Conservation (phyloP, 2,797 vertebrate species). For the Trichosurus vulpecula region DNA sequence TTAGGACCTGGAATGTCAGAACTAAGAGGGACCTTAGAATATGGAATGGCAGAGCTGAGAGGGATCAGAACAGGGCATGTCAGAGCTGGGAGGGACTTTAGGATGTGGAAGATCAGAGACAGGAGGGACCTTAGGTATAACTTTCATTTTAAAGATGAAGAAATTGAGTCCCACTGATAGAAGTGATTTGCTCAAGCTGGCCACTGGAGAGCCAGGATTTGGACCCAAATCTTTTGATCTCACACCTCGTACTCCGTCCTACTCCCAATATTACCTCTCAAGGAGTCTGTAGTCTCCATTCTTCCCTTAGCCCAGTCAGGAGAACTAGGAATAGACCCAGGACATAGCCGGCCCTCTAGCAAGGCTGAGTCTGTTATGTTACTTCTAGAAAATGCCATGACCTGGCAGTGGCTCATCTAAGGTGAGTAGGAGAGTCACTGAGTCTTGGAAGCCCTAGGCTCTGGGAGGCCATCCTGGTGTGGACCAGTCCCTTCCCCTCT, state of each 20-base stretch:
- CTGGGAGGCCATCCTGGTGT: neutral
- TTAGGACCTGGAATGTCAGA: neutral
- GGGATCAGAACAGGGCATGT: neutral
- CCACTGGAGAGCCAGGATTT: neutral
- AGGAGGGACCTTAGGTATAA: neutral
- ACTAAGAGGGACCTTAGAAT: neutral
- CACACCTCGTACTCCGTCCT: neutral
- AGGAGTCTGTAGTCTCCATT: neutral
- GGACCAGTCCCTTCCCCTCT: neutral
- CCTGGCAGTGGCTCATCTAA: neutral
- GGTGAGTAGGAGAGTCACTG: neutral
- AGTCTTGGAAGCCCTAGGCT: neutral
- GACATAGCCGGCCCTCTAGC: neutral
- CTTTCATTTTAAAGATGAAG: neutral
- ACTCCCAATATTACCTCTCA: neutral
- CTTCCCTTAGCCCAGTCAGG: neutral
- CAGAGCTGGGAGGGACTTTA: neutral
- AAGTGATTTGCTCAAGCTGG: neutral
- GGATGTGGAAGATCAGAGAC: neutral
- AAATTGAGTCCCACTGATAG: neutral
- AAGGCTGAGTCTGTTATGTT: neutral
- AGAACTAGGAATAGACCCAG: neutral
- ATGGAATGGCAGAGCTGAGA: neutral
- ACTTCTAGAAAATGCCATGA: neutral
- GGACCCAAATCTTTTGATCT: neutral